Conservation (phyloP, 2,888 invertebrate genomes). For the Ptilodon capucinus region DNA sequence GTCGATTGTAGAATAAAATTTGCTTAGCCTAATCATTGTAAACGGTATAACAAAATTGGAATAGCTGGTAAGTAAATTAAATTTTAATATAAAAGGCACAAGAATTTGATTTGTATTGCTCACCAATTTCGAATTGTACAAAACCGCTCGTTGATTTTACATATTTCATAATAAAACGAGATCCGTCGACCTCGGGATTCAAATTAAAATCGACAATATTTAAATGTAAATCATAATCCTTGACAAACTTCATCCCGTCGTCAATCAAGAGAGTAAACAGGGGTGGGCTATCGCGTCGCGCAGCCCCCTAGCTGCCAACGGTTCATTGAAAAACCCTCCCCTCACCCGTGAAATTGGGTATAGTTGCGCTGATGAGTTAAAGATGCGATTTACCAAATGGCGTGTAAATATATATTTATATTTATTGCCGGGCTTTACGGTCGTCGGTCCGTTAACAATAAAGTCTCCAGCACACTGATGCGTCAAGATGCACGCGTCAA, state of each 20-base stretch:
- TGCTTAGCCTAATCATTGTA: too few species aligned
- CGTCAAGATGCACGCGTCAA: too few species aligned
- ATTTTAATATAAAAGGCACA: too few species aligned
- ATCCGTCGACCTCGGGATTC: not conserved
- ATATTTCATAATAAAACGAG: too few species aligned
- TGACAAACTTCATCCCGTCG: not conserved
- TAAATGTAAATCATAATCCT: not conserved
- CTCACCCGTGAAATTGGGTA: constrained; percentile 5
- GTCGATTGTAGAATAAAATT: too few species aligned
- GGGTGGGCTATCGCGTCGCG: not conserved
- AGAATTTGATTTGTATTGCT: too few species aligned
- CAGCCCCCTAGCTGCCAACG: not conserved
- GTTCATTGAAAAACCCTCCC: constrained; percentile 4
- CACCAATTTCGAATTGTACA: too few species aligned
- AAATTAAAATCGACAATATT: not conserved
- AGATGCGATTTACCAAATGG: not conserved
- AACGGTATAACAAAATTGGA: too few species aligned
- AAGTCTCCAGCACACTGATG: too few species aligned
- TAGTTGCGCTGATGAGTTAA: not conserved
- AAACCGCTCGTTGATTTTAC: too few species aligned
- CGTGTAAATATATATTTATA: not conserved
- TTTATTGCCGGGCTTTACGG: not conserved
- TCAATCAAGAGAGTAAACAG: not conserved
- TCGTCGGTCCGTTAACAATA: too few species aligned
- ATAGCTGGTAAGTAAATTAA: too few species aligned